Conservation (phyloP, 1,140 invertebrate genomes). For the Eubasilissa regina region DNA sequence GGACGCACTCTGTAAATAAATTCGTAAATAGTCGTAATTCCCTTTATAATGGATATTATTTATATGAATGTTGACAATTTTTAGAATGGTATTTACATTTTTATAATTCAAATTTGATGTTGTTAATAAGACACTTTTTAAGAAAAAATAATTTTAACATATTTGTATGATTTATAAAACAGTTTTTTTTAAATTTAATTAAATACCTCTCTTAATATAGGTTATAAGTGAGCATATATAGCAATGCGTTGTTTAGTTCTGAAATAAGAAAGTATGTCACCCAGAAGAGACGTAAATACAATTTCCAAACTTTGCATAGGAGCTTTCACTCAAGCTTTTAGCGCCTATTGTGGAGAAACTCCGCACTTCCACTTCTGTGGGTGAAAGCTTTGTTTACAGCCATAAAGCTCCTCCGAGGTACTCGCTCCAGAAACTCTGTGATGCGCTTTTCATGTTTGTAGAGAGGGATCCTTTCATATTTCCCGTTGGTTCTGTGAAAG, state of each 20-base stretch:
- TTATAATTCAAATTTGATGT: too few species aligned
- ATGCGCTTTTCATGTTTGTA: constrained; percentile 56
- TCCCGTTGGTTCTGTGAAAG: constrained; percentile 22
- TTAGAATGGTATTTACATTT: too few species aligned
- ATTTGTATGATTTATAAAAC: too few species aligned
- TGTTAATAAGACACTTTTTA: too few species aligned
- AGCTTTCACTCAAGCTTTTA: constrained; percentile 42
- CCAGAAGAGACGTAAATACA: constrained; percentile 42
- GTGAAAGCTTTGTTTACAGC: constrained; percentile 37
- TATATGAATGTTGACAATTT: too few species aligned
- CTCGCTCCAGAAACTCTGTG: constrained; percentile 19
- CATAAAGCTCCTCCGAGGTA: constrained; percentile 18
- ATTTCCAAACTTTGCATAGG: constrained; percentile 10
- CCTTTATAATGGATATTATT: too few species aligned
- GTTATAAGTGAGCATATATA: background rate
- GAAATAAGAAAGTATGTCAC: constrained; percentile 34
- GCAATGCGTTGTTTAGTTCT: background rate
- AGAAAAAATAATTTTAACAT: too few species aligned
- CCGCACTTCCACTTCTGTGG: constrained; percentile 16
- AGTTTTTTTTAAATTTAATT: background rate
- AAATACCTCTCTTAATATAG: background rate
- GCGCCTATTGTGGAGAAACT: constrained; percentile 10
- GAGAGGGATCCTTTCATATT: constrained; percentile 50
- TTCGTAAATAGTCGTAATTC: too few species aligned
- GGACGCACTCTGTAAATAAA: too few species aligned